Conservation (phyloP, 2,888 invertebrate genomes). For the Luperina testacea region DNA sequence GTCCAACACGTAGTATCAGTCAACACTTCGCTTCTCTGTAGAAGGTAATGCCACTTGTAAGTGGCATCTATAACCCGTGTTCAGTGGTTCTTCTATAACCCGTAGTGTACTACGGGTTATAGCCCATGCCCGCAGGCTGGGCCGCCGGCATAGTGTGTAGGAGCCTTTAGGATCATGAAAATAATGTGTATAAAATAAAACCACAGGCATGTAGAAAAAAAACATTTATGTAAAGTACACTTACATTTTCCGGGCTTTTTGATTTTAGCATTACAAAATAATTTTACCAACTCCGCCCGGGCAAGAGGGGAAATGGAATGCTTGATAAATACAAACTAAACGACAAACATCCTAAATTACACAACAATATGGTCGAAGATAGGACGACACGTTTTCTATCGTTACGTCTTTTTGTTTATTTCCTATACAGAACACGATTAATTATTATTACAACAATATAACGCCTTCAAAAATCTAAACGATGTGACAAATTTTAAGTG, state of each 20-base stretch:
- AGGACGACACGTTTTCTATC: not conserved
- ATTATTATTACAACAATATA: not conserved
- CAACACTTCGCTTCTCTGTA: too few species aligned
- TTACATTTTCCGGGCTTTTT: slow-evolving; percentile 22
- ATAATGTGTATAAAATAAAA: slow-evolving; percentile 43
- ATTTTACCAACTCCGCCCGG: not conserved
- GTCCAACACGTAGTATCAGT: too few species aligned
- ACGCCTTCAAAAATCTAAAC: not conserved
- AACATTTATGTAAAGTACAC: slow-evolving; percentile 55
- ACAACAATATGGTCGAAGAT: not conserved
- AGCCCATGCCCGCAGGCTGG: too few species aligned
- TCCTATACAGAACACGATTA: not conserved
- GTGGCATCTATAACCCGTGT: too few species aligned
- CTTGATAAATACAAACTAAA: not conserved
- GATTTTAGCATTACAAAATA: not conserved
- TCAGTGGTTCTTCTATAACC: too few species aligned
- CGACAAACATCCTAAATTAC: not conserved
- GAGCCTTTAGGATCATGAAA: not conserved
- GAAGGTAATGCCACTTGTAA: too few species aligned
- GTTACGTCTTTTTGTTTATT: not conserved
- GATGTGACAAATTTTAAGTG: not conserved
- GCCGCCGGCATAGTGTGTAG: too few species aligned
- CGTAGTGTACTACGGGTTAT: too few species aligned
- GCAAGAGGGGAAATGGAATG: not conserved
- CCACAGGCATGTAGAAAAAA: slow-evolving; percentile 50